Percentiles rank a stretch among this genome's conserved stretches.
phyloP scores from a whole-genome alignment of 1,140 invertebrate species.

The Phenacoccus solenopsis region DNA sequence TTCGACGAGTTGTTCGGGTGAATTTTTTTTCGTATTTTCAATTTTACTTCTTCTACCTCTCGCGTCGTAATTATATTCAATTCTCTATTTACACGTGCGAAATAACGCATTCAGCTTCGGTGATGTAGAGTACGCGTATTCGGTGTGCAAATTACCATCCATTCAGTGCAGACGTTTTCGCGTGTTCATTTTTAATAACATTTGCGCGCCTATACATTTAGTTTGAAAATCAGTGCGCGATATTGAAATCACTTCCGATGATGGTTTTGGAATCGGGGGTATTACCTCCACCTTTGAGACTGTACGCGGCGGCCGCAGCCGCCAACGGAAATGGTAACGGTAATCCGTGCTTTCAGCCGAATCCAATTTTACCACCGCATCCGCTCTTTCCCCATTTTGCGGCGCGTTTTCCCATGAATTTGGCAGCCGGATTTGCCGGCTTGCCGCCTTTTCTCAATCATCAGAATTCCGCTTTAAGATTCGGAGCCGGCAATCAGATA shows the following conservation, averaged over 20 bases:
- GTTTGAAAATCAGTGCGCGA: too few relatives aligned
- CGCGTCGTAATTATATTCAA: too few relatives aligned
- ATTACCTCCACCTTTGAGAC: conserved; percentile 24
- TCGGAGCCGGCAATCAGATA: conserved; percentile 20
- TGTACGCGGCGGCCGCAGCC: conserved; percentile 26
- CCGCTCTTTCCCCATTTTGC: conserved; percentile 25
- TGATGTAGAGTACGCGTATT: too few relatives aligned
- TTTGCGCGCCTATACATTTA: too few relatives aligned
- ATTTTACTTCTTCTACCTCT: too few relatives aligned
- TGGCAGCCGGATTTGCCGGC: conserved; percentile 21
- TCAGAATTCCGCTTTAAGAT: conserved; percentile 19
- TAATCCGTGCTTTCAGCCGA: conserved; percentile 14
- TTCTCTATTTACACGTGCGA: too few relatives aligned
- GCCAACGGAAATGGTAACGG: conserved; percentile 21
- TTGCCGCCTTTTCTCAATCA: conserved; percentile 24
- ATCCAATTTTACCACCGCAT: conserved; percentile 23
- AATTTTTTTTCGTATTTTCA: background rate
- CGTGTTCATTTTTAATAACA: too few relatives aligned
- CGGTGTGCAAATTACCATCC: too few relatives aligned
- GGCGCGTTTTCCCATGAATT: conserved; percentile 22
- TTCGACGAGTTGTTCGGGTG: background rate
- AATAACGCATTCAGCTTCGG: too few relatives aligned
- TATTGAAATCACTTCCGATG: conserved; percentile 13
- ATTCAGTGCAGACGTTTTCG: too few relatives aligned
- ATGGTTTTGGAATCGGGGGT: conserved; percentile 26